Evolutionary conservation across 2,113 vertebrate genomes (phyloP).

Genomic region (Mixornis gularis): DNA sequence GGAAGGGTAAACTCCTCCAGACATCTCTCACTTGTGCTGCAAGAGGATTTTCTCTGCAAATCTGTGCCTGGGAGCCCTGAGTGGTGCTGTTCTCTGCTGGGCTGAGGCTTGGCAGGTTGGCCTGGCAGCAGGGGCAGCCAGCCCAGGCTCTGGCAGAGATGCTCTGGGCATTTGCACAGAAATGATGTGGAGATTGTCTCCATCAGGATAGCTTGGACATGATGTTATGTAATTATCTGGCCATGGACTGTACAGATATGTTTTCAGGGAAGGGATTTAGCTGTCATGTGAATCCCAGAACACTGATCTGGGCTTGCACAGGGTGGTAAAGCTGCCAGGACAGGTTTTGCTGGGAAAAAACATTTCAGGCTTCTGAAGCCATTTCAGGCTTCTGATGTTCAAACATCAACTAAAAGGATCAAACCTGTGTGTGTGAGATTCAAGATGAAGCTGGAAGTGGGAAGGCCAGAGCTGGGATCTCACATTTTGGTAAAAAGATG

Average conservation of each 20-base stretch:
- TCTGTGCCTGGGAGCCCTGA: background rate
- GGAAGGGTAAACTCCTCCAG: background rate
- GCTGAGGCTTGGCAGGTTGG: accelerated
- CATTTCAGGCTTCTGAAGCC: background rate
- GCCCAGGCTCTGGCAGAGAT: background rate
- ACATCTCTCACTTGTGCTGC: background rate
- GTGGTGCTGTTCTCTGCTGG: background rate
- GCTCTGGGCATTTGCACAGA: background rate
- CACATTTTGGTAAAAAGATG: background rate
- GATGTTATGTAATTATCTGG: background rate
- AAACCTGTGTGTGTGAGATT: background rate
- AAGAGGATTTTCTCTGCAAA: background rate
- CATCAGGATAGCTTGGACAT: background rate
- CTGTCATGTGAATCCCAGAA: background rate
- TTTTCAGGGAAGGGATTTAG: background rate
- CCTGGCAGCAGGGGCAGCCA: background rate
- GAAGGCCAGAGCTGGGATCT: background rate
- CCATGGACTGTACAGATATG: background rate
- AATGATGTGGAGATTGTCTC: accelerated
- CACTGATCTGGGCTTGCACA: background rate
- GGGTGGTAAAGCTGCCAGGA: background rate
- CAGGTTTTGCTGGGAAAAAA: background rate
- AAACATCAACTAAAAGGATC: background rate
- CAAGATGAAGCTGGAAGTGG: background rate
- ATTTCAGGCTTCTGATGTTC: background rate